phyloP scores from a whole-genome alignment of 2,113 vertebrate genomes.

The Taurulus bubalis region DNA sequence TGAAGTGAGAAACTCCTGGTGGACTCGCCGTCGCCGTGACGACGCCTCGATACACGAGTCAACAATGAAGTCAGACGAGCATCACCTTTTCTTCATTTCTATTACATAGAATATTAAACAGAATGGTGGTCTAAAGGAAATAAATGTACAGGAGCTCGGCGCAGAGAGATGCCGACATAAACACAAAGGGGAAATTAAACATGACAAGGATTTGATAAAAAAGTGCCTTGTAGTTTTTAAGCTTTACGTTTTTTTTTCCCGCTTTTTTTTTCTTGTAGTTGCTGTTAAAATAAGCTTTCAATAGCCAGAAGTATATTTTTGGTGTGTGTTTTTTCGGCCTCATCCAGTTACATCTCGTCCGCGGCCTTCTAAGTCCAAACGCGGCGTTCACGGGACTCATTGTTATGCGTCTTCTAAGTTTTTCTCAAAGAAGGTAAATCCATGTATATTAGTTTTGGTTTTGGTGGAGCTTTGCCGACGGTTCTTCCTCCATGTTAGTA shows the following conservation, averaged over 20 bases:
- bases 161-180: neutral
- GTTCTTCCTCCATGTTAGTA: conserved; percentile 30
- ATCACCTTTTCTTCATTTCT: neutral
- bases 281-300: conserved; percentile 1
- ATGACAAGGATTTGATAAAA: neutral
- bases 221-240: neutral
- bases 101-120: conserved; percentile 15
- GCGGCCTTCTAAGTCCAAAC: neutral
- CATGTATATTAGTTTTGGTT: neutral
- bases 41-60: neutral
- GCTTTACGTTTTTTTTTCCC: neutral
- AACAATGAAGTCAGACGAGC: neutral
- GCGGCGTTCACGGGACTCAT: neutral
- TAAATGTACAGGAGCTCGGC: neutral
- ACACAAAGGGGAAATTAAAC: neutral
- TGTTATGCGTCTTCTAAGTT: neutral
- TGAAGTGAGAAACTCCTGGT: neutral
- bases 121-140: neutral
- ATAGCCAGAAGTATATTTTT: neutral
- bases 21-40: neutral
- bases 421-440: neutral
- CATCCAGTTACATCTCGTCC: neutral
- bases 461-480: neutral
- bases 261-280: neutral
- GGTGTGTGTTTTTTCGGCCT: neutral